Conservation (phyloP, 2,113 vertebrate species). For the Gymnorhina tibicen region DNA sequence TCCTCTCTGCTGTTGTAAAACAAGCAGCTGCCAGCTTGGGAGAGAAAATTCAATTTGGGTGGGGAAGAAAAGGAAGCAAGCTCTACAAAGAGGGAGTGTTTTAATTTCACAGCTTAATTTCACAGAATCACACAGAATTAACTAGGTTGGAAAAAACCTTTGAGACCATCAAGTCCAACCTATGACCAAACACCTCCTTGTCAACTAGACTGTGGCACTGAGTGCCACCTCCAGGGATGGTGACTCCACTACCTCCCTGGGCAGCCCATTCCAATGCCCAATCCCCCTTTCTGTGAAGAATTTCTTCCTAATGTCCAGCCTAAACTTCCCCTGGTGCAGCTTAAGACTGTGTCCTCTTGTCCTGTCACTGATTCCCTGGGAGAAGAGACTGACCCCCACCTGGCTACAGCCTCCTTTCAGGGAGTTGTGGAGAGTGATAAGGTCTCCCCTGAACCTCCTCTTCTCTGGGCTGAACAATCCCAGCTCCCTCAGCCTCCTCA, state of each 20-base stretch:
- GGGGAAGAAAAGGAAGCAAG: neutral
- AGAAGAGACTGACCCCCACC: neutral
- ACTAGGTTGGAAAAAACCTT: neutral
- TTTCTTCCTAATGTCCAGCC: neutral
- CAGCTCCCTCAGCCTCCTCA: neutral
- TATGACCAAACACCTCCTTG: neutral
- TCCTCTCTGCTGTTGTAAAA: neutral
- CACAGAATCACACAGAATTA: neutral
- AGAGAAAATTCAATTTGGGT: neutral
- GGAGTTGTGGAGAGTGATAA: neutral
- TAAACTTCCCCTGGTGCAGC: rapidly evolving
- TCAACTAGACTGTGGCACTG: neutral
- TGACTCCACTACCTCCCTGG: neutral
- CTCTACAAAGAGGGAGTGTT: neutral
- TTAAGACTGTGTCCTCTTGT: neutral
- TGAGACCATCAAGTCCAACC: neutral
- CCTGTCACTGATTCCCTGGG: neutral
- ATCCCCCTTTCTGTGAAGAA: neutral
- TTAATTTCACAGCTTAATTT: neutral
- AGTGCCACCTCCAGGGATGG: neutral
- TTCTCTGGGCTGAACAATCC: neutral
- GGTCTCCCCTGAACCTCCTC: neutral
- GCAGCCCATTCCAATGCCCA: neutral
- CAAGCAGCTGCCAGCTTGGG: neutral
- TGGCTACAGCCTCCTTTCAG: neutral